Evolutionary conservation across 2,113 vertebrate species (phyloP), one percentile per base, ranked within the genome.

Genomic region (Polypterus bichir): DNA sequence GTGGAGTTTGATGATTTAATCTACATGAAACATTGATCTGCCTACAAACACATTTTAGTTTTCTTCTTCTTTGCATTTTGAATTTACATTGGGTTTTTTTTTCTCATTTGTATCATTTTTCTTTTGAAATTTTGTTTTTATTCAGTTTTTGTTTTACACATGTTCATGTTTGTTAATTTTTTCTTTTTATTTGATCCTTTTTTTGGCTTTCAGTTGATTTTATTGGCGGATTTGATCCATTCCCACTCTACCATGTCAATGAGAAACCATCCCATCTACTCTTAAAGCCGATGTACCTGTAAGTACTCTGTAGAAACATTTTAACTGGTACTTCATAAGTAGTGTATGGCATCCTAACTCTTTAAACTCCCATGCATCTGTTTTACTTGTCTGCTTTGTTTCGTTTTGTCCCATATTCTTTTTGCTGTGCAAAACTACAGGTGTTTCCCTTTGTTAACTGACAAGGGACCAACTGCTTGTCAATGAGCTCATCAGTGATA

Each of bases 221-320:
- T 90, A 91, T 92, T 91, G 91, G 90, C 90, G 92, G 91, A 89
- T 94, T 91, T 91, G 91, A 93, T 75, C 91, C 92, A 84, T 91
- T 91, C 79, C 90, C 91, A 83, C 89, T 93, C 84, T 91, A 91
- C 91, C 91, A 91, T 87, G 85, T 91, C 88, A 90, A 86, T 88
- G 89, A 92, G 86, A 95, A 97, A 84, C 85, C 89, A 85, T 88
- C 89, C 77, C 84, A 88, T 81, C 85, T 91, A 80, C 89, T 90
- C 72, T 89, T 89, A 88, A 89, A 90, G 89, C 91, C 91, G 79
- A 87, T 82, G 67, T 85, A 87, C 73, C 85, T 88, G 89, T 93
- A 92, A 93, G 94, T 91, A 89, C 80, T 27, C 62, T 63, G 51
- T 52, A 10, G 9, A 27, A 27, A 27, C 27, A 27, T 27, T 27